These are phyloP conservation scores for Cinclus mexicanus DNA, from an alignment of 2,113 vertebrate species.

Conservation along the genomic window DNA sequence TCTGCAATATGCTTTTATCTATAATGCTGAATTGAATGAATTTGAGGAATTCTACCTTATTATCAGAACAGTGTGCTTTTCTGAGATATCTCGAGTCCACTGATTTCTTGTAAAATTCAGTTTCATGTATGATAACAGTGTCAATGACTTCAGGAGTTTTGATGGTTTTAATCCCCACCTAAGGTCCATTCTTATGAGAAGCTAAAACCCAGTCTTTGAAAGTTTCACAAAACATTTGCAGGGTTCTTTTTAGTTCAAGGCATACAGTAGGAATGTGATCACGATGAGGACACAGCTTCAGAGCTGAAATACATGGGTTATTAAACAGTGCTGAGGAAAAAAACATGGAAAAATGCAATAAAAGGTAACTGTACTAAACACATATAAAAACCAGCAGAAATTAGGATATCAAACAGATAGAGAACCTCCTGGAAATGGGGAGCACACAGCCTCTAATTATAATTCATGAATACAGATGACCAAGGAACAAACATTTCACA, in stretches of 20 bases:
- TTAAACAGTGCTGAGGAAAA: background rate
- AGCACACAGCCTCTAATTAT: background rate
- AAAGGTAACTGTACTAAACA: background rate
- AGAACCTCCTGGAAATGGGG: background rate
- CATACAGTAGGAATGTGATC: background rate
- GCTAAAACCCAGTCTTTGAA: background rate
- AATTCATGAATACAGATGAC: background rate
- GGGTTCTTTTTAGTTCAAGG: accelerated
- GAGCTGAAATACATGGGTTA: background rate
- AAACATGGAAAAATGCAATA: background rate
- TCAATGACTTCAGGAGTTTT: background rate
- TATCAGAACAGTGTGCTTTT: background rate
- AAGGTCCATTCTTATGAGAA: background rate
- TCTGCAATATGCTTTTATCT: background rate
- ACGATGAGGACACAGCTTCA: background rate
- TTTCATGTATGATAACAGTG: background rate
- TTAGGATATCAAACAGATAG: background rate
- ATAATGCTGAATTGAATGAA: background rate
- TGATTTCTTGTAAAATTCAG: background rate
- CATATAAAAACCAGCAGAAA: background rate
- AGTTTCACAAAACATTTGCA: background rate
- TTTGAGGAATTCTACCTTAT: background rate
- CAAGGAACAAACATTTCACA: background rate
- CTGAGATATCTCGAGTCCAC: background rate
- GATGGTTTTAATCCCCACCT: background rate